A percentile compares a stretch with the other conserved stretches of the same genome.
These are phyloP conservation scores for Drosophila tsacasi DNA, from an alignment of 1,140 invertebrate species.

Conservation along the genomic window DNA sequence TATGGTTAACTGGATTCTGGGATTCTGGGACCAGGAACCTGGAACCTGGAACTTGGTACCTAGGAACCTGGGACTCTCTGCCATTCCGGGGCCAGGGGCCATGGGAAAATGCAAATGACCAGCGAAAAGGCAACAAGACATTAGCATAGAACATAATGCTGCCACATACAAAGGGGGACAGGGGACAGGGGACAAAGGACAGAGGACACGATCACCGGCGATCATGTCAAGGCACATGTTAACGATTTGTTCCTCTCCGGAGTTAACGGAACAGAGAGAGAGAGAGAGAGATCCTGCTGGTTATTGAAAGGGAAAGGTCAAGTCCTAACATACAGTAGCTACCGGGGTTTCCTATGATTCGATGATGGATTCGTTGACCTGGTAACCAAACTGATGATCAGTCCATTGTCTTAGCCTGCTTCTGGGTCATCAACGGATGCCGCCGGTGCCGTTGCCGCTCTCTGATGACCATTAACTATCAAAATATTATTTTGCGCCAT, in stretches of 20 bases:
- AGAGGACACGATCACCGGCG: not conserved
- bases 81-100: conserved; percentile 21
- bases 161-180: not conserved
- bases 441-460: not conserved
- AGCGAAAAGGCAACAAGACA: conserved; percentile 8
- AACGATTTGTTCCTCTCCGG: conserved; percentile 2
- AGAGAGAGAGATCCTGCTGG: not conserved
- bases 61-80: conserved; percentile 3
- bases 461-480: conserved; percentile 44
- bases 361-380: conserved; percentile 51
- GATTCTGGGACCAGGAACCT: conserved; percentile 14
- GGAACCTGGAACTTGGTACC: not conserved
- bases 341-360: no score
- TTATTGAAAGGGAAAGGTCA: conserved; percentile 35
- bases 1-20: conserved; percentile 22
- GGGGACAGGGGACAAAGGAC: not conserved
- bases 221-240: conserved; percentile 29
- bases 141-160: conserved; percentile 34
- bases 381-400: conserved; percentile 35
- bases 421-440: conserved; percentile 46
- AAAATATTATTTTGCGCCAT: conserved; percentile 69
- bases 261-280: not conserved
- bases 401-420: conserved; percentile 34
- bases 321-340: no score
- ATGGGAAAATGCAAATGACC: conserved; percentile 65